Base-by-base conservation (phyloP, 1,140 invertebrate species). In the Dendrolimus kikuchii region DNA sequence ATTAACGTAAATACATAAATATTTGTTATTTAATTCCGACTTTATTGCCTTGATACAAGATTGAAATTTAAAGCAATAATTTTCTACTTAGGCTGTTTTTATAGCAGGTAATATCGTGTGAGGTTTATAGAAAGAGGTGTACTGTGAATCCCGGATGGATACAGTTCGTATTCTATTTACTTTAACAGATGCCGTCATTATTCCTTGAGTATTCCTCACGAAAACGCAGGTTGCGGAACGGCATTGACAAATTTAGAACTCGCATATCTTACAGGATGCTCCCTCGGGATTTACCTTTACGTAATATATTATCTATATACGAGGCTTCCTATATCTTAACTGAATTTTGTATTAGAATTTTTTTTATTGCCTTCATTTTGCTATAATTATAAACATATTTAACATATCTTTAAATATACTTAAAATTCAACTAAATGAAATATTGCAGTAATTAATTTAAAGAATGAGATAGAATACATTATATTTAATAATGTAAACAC, bases 171-270 rank as follows among this genome's bases (percentile, higher is more conserved):
- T 81, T 81, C 76, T 81, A 81, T 81, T 82, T 81, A 79, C 77
- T 74, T 77, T 74, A 80, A 80, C 77, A 77, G 71, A 79, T 82
- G 76, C 75, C 69, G 72, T 79, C 75, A 80, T 80, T 82, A 80
- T 75, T 71, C 64, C 61, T 67, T 70, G 71, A 82, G 68, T 62
- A 79, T 71, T 70, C 64, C 68, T 69, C 71, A 68, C 66, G 66
- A 65, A 57, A 56, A 56, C 9, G 49, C 52, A 46, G 57, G 46
- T 59, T 47, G 43, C 55, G 55, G 60, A 72, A 62, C 59, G 60
- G 64, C 66, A 64, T 64, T 62, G 64, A 61, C 67, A 65, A 71
- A 71, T 65, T 60, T 54, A 54, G 57, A 51, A 48, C 23, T 49
- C 63, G 39, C 45, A 37, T 38, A 45, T 42, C 46, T 51, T 49